Evolutionary conservation across 2,797 vertebrate genomes (phyloP), one percentile per base, ranked within the genome.

Genomic region (Hyperoplus lanceolatus): DNA sequence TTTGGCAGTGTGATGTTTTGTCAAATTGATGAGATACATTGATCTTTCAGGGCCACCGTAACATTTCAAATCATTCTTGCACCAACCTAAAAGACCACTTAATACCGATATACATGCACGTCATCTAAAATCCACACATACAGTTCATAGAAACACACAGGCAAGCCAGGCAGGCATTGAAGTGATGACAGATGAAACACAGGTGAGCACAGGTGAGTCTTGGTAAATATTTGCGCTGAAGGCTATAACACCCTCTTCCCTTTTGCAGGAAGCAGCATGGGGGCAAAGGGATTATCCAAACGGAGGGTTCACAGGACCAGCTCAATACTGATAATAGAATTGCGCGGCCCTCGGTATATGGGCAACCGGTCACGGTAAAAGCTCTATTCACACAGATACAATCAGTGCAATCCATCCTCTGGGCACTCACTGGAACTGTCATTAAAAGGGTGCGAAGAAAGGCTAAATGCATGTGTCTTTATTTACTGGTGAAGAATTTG

Each of bases 221-320:
- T 81, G 80, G 81, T 93, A 93, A 94, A 93, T 93, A 92, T 95
- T 94, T 94, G 84, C 57, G 46, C 80, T 82, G 29, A 48, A 63
- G 62, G 78, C 84, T 18, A 81, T 84, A 77, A 82, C 90, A 80
- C 91, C 90, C 83, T 87, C 66, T 64, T 78, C 70, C 65, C 29
- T 15, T 45, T 15, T 45, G 76, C 79, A 81, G 89, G 83, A 90
- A 87, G 85, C 82, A 79, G 61, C 77, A 50, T 15, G 64, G 61
- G 63, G 61, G 66, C 14, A 59, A 38, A 72, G 51, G 87, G 83
- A 85, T 90, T 82, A 83, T 4, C 75, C 74, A 73, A 77, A 66
- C 15, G 29, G 29, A 0, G 63, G 46, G 59, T 36, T 49, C 70
- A 63, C 49, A 43, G 76, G 55, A 79, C 38, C 53, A 49, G 81